phyloP scores from a whole-genome alignment of 2,888 invertebrate genomes.

The Zeuzera pyrina region DNA sequence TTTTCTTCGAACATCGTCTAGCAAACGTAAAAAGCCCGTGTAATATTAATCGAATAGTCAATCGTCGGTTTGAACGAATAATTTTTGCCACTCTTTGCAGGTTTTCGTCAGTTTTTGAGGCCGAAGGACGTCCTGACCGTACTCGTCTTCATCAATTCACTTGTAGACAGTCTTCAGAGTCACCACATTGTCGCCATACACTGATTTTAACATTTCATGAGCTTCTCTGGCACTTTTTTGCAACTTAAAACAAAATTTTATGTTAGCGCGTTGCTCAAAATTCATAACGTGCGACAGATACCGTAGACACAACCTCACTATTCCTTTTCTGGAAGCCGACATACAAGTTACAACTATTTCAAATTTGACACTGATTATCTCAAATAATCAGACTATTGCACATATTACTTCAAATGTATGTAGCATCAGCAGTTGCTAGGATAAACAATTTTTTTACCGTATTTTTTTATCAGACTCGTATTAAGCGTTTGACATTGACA shows the following conservation, averaged over 20 bases:
- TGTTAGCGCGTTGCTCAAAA: conserved; percentile 4
- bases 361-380: conserved; percentile 3
- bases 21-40: conserved; percentile 1
- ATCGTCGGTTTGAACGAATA: neutral
- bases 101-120: conserved; percentile 1
- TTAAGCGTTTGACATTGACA: no score
- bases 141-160: conserved; percentile 3
- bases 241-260: conserved; percentile 4
- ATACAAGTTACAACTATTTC: conserved; percentile 4
- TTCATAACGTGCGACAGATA: conserved; percentile 1
- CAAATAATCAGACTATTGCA: neutral
- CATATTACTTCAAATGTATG: no score
- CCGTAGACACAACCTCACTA: conserved; percentile 4
- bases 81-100: neutral
- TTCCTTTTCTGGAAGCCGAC: conserved; percentile 1
- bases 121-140: neutral
- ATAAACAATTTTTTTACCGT: no score
- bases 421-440: no score
- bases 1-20: neutral
- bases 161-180: conserved; percentile 1
- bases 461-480: no score
- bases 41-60: conserved; percentile 4
- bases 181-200: conserved; percentile 3
- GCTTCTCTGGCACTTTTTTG: conserved; percentile 1
- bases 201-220: conserved; percentile 1